Evolutionary conservation across 1,140 invertebrate species (phyloP).

Genomic region (Leptestheria dahalacensis): DNA sequence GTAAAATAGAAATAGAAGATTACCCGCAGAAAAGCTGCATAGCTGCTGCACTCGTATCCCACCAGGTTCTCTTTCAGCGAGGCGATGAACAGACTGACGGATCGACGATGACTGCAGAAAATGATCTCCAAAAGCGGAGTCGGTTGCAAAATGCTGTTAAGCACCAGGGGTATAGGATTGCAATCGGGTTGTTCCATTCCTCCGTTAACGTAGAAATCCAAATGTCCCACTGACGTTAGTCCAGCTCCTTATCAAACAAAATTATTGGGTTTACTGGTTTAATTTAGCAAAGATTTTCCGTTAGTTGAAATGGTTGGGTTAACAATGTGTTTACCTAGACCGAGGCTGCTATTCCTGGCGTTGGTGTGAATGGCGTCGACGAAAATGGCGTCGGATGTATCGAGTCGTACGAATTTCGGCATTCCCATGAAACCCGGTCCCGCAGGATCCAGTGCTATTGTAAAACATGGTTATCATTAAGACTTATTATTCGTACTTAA

Average conservation of each 20-base stretch:
- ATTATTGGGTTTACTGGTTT: no score
- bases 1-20: neutral
- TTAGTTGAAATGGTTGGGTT: no score
- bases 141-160: constrained; percentile 48
- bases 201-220: constrained; percentile 76
- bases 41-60: constrained; percentile 58
- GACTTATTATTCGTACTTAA: no score
- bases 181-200: constrained; percentile 78
- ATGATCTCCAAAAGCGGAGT: constrained; percentile 59
- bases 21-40: constrained; percentile 47
- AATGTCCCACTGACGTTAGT: constrained; percentile 57
- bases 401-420: constrained; percentile 24
- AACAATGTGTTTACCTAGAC: constrained; percentile 59
- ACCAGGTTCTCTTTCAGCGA: constrained; percentile 69
- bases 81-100: constrained; percentile 67
- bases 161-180: constrained; percentile 44
- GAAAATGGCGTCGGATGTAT: constrained; percentile 24
- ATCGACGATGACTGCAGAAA: constrained; percentile 69
- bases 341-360: constrained; percentile 34
- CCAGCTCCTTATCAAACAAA: constrained; percentile 54
- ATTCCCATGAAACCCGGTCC: constrained; percentile 23
- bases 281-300: no score
- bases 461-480: no score
- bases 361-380: constrained; percentile 27
- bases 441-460: constrained; percentile 33